Evolutionary conservation across 2,888 invertebrate genomes (phyloP).

Genomic region (Sarcophaga subvicina): DNA sequence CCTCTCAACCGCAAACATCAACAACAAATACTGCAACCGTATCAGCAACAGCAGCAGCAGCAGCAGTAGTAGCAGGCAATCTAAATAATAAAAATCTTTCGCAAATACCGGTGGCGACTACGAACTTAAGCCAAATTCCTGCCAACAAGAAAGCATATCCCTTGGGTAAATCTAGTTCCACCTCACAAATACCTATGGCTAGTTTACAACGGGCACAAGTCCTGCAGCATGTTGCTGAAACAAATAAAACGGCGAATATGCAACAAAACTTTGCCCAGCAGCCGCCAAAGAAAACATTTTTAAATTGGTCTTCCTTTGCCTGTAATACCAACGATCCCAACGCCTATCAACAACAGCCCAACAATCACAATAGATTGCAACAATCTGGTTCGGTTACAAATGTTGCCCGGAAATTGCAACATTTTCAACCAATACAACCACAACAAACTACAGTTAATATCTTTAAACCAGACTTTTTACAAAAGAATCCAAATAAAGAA

Average conservation of each 20-base stretch:
- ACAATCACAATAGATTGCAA: conserved; percentile 70
- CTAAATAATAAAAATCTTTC: conserved; percentile 57
- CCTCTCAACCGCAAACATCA: conserved; percentile 39
- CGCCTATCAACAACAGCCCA: conserved; percentile 71
- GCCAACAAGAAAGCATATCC: conserved; percentile 75
- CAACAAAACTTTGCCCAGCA: conserved; percentile 75
- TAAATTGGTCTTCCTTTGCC: conserved; percentile 80
- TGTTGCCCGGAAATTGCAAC: conserved; percentile 72
- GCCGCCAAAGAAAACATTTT: conserved; percentile 79
- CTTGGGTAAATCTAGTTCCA: conserved; percentile 80
- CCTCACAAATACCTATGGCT: conserved; percentile 79
- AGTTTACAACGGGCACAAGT: conserved; percentile 73
- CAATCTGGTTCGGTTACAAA: conserved; percentile 75
- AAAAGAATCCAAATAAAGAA: conserved; percentile 77
- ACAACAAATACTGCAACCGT: conserved; percentile 52
- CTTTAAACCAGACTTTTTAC: conserved; percentile 73
- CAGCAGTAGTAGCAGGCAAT: conserved; percentile 5
- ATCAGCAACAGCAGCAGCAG: background rate
- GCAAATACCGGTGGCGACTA: conserved; percentile 61
- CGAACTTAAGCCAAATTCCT: conserved; percentile 69
- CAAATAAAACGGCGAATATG: conserved; percentile 61
- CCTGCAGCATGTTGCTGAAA: conserved; percentile 70
- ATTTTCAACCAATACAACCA: conserved; percentile 54
- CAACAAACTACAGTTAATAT: conserved; percentile 40
- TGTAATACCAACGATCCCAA: conserved; percentile 78